Evolutionary conservation across 2,888 invertebrate species (phyloP).

Genomic region (Polydrusus cervinus): DNA sequence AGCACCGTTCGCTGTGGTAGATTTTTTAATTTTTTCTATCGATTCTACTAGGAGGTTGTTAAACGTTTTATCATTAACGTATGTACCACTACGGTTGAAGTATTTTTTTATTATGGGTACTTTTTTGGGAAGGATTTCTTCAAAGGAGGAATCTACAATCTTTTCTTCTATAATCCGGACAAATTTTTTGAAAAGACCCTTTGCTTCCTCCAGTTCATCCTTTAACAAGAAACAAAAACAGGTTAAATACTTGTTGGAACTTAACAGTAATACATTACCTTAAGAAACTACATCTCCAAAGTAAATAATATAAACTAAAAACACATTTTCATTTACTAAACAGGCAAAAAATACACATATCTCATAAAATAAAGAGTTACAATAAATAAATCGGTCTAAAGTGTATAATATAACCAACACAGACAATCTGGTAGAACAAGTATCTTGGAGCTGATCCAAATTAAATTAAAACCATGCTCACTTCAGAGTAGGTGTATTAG

Average conservation of each 20-base stretch:
- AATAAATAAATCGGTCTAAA: too few species aligned
- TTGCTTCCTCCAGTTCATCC: slow-evolving; percentile 32
- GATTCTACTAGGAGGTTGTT: slow-evolving; percentile 52
- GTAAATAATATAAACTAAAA: too few species aligned
- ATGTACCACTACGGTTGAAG: slow-evolving; percentile 55
- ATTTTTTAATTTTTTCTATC: slow-evolving; percentile 51
- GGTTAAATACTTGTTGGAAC: neutral
- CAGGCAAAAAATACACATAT: too few species aligned
- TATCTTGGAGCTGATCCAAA: too few species aligned
- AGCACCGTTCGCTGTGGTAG: slow-evolving; percentile 56
- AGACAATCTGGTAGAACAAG: too few species aligned
- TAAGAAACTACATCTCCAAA: too few species aligned
- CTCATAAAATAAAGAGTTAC: too few species aligned
- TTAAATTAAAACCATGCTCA: too few species aligned
- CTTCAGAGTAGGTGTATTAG: too few species aligned
- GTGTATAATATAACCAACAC: too few species aligned
- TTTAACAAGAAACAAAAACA: neutral
- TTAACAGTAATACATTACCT: too few species aligned
- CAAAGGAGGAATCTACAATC: slow-evolving; percentile 52
- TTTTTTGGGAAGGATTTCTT: slow-evolving; percentile 54
- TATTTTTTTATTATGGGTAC: slow-evolving; percentile 55
- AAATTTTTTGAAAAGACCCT: slow-evolving; percentile 51
- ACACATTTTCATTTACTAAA: too few species aligned
- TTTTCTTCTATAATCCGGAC: slow-evolving; percentile 53
- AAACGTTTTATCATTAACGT: slow-evolving; percentile 54